Percentiles rank a stretch among this genome's conserved stretches.
These are phyloP conservation scores for Pelodiscus sinensis DNA, from an alignment of 2,113 vertebrate genomes.

Conservation along the genomic window DNA sequence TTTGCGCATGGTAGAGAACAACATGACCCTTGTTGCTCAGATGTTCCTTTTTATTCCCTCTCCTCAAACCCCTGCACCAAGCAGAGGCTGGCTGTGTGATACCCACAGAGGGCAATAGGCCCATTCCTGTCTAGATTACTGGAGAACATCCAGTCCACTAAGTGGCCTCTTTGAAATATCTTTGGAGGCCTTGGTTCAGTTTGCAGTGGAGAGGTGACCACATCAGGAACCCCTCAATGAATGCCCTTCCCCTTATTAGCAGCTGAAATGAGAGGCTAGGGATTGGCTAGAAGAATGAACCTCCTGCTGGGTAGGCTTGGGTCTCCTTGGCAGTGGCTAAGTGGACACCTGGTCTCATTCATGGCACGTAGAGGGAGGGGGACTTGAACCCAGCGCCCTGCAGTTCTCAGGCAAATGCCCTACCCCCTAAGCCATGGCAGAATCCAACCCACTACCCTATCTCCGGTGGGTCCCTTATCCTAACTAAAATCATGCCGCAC, in stretches of 20 bases:
- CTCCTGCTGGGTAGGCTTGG: background rate
- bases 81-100: background rate
- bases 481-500: no score
- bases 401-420: no score
- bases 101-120: background rate
- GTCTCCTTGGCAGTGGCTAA: background rate
- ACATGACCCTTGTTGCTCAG: background rate
- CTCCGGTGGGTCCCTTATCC: no score
- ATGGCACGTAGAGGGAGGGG: no score
- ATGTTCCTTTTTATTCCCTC: background rate
- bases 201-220: rapidly evolving
- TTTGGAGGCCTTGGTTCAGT: background rate
- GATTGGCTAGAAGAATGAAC: background rate
- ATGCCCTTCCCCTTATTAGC: background rate
- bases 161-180: background rate
- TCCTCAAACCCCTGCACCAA: constrained; percentile 3
- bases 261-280: background rate
- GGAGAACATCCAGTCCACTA: constrained; percentile 9
- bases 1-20: background rate
- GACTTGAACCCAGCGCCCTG: no score
- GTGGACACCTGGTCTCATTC: no score
- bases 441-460: no score
- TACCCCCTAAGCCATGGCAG: no score
- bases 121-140: background rate
- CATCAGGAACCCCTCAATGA: background rate